Evolutionary conservation across 2,797 vertebrate species (phyloP).

Genomic region (Catamblyrhynchus diadema): DNA sequence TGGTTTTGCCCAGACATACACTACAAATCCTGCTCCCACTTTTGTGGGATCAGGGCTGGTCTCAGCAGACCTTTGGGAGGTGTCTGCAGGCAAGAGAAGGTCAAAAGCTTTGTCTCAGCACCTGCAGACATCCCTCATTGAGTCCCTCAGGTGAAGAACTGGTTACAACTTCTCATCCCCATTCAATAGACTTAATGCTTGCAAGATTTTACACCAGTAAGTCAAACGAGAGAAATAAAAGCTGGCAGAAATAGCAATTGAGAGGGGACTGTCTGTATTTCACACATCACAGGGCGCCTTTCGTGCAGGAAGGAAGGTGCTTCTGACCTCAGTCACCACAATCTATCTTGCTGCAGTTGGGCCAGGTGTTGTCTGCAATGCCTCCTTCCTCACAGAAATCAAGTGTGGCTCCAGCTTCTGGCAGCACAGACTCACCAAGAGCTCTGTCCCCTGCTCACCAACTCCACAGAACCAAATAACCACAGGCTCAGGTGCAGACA

Average conservation of each 20-base stretch:
- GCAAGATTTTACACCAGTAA: neutral
- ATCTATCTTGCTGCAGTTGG: neutral
- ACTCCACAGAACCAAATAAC: neutral
- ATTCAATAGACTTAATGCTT: neutral
- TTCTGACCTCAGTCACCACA: neutral
- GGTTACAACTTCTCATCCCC: neutral
- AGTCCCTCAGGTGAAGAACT: neutral
- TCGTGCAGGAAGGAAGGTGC: slow-evolving; percentile 8
- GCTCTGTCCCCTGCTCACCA: neutral
- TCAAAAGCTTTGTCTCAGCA: neutral
- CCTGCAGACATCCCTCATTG: neutral
- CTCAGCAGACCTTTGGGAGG: neutral
- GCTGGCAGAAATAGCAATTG: neutral
- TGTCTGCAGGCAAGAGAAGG: neutral
- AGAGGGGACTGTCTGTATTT: neutral
- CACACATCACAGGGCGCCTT: neutral
- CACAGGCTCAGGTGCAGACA: fast-evolving
- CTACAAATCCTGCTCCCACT: neutral
- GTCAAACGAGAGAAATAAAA: neutral
- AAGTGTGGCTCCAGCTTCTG: neutral
- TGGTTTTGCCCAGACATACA: neutral
- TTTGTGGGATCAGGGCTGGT: neutral
- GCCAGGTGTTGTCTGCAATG: neutral
- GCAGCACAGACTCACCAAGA: neutral
- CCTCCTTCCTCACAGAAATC: neutral